phyloP scores from a whole-genome alignment of 1,140 invertebrate species.

The Leptinotarsa undecemlineata region DNA sequence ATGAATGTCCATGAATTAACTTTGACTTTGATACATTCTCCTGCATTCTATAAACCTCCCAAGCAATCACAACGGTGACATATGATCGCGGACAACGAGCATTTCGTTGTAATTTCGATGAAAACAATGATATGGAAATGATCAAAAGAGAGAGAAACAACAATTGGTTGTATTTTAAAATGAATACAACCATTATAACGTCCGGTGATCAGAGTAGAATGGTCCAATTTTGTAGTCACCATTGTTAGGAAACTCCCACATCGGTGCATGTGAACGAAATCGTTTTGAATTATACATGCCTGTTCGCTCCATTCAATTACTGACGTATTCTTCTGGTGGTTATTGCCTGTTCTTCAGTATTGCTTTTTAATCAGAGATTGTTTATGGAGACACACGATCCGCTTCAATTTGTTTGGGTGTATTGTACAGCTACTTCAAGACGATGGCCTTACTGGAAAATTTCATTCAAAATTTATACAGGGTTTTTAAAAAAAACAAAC shows the following conservation, averaged over 20 bases:
- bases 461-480: too few relatives aligned
- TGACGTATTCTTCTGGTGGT: slow-evolving; percentile 14
- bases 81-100: background rate
- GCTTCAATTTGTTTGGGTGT: too few relatives aligned
- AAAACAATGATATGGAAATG: slow-evolving; percentile 8
- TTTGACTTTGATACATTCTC: background rate
- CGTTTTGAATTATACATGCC: slow-evolving; percentile 22
- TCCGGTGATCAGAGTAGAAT: slow-evolving; percentile 18
- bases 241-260: slow-evolving; percentile 18
- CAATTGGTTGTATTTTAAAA: slow-evolving; percentile 25
- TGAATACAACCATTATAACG: slow-evolving; percentile 19
- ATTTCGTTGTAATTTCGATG: background rate
- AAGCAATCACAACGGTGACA: background rate
- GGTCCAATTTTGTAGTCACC: slow-evolving; percentile 20
- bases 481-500: too few relatives aligned
- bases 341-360: slow-evolving; percentile 1
- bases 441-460: too few relatives aligned
- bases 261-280: slow-evolving; percentile 7
- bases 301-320: slow-evolving; percentile 14
- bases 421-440: too few relatives aligned
- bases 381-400: background rate
- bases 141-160: background rate
- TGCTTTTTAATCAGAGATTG: slow-evolving; percentile 14
- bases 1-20: background rate
- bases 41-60: background rate